These are phyloP conservation scores for Enteromius paludinosus DNA, from an alignment of 2,797 vertebrate genomes.

Conservation along the genomic window DNA sequence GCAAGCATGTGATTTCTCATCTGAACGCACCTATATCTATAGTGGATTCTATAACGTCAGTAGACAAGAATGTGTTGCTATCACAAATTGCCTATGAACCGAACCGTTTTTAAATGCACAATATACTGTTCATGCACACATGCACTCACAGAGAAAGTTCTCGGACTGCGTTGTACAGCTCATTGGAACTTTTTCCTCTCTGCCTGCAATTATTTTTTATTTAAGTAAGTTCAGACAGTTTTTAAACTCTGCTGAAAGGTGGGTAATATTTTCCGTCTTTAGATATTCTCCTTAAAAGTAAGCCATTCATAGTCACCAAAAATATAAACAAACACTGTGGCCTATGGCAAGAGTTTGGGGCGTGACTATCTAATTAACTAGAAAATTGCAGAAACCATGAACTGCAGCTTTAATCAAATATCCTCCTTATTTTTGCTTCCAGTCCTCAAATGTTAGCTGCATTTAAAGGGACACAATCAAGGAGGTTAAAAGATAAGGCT, in stretches of 20 bases:
- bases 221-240: not conserved
- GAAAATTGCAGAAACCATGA: not conserved
- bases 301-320: not conserved
- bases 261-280: not conserved
- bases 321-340: not conserved
- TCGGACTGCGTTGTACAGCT: not conserved
- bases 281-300: not conserved
- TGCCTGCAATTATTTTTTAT: not conserved
- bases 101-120: constrained; percentile 1
- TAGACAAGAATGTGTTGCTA: constrained; percentile 3
- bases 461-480: constrained; percentile 11
- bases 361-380: not conserved
- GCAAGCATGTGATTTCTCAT: constrained; percentile 24
- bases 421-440: not conserved
- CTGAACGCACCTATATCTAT: constrained; percentile 59
- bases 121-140: constrained; percentile 12
- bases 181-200: not conserved
- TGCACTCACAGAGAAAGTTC: constrained; percentile 11
- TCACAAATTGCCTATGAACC: not conserved
- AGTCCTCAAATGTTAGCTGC: not conserved
- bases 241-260: not conserved
- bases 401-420: constrained; percentile 9
- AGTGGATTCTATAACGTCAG: constrained; percentile 13
- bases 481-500: not conserved
- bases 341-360: not conserved